These are phyloP conservation scores for Chaetoderma sp. DNA, from an alignment of 2,888 invertebrate species.

Conservation along the genomic window DNA sequence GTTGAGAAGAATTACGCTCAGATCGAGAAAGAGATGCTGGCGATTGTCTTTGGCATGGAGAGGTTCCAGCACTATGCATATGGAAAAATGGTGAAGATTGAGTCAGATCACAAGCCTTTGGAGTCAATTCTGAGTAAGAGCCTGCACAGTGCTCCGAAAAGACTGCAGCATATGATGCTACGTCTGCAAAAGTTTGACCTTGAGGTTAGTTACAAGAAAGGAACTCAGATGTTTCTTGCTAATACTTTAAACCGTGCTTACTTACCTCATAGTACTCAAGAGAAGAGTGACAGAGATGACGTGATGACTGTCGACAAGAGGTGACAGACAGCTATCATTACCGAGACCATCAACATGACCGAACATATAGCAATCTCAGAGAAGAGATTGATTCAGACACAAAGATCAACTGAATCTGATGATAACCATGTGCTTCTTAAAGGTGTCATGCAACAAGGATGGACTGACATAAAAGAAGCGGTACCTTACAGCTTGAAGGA, in stretches of 20 bases:
- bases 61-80: conserved; percentile 19
- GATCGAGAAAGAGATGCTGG: conserved; percentile 11
- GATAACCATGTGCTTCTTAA: not conserved
- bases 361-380: not conserved
- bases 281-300: not conserved
- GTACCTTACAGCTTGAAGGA: not conserved
- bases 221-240: conserved; percentile 25
- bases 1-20: conserved; percentile 28
- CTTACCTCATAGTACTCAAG: not conserved
- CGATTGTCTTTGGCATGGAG: conserved; percentile 2
- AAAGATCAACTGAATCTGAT: not conserved
- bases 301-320: not conserved
- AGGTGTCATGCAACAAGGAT: not conserved
- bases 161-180: conserved; percentile 19
- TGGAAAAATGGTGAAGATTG: conserved; percentile 16
- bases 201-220: conserved; percentile 22
- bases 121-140: conserved; percentile 19
- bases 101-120: conserved; percentile 32
- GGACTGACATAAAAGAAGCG: not conserved
- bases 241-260: conserved; percentile 20
- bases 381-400: not conserved
- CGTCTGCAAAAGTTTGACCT: conserved; percentile 26
- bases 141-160: conserved; percentile 15
- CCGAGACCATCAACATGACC: not conserved
- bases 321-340: not conserved